Conservation (phyloP, 2,888 invertebrate genomes). For the Girardia tigrina region DNA sequence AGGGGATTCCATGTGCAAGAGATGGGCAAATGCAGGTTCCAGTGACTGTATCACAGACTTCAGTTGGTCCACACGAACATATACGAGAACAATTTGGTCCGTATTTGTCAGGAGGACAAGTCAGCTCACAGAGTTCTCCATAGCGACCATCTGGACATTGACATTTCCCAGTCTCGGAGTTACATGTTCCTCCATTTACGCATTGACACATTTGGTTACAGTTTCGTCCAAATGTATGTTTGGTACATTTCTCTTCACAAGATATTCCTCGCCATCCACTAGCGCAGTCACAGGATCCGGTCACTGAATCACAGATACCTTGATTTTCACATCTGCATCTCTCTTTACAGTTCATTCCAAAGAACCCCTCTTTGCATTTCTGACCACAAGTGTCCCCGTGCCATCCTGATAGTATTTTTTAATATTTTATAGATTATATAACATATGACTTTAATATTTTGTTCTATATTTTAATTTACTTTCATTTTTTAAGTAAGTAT, state of each 20-base stretch:
- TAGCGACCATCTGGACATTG: neutral
- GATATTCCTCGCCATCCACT: neutral
- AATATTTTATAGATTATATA: too few species aligned
- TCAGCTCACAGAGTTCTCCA: neutral
- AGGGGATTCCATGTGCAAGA: neutral
- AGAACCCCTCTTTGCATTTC: neutral
- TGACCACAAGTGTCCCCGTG: neutral
- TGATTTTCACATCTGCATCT: neutral
- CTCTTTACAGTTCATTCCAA: neutral
- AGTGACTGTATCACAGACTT: neutral
- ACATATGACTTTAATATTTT: too few species aligned
- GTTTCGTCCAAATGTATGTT: neutral
- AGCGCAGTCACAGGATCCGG: neutral
- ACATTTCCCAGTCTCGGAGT: neutral
- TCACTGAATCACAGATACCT: neutral
- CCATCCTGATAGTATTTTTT: too few species aligned
- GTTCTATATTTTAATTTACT: too few species aligned
- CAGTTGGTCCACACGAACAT: neutral
- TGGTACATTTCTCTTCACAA: neutral
- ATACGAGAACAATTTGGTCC: neutral
- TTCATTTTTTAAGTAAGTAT: too few species aligned
- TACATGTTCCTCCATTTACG: neutral
- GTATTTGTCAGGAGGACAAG: neutral
- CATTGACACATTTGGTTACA: neutral
- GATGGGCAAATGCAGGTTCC: neutral